Conservation (phyloP, 1,140 invertebrate genomes). For the Saxidomus purpurata region DNA sequence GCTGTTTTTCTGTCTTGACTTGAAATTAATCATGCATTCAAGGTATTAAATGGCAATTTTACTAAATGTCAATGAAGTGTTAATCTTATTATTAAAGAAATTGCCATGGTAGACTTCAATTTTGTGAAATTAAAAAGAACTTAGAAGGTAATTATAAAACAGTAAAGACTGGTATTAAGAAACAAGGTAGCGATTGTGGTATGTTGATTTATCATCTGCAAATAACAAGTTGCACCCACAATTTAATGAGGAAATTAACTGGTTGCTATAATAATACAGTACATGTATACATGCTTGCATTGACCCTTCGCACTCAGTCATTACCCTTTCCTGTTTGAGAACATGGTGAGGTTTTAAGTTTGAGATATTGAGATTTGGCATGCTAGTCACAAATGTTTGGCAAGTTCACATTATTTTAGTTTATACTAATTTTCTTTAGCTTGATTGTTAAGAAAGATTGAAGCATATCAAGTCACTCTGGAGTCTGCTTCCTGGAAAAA, state of each 20-base stretch:
- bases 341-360: too few species aligned
- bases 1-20: too few species aligned
- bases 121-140: constrained; percentile 15
- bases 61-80: neutral
- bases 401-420: too few species aligned
- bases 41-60: neutral
- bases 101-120: neutral
- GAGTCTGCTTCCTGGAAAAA: too few species aligned
- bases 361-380: too few species aligned
- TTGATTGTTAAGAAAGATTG: too few species aligned
- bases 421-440: too few species aligned
- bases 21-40: neutral
- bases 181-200: neutral
- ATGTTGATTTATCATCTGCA: neutral
- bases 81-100: neutral
- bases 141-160: constrained; percentile 6
- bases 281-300: too few species aligned
- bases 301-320: too few species aligned
- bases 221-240: neutral
- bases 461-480: too few species aligned
- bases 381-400: too few species aligned
- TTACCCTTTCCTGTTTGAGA: too few species aligned
- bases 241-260: constrained; percentile 4
- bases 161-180: neutral
- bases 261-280: neutral